phyloP scores from a whole-genome alignment of 2,888 invertebrate species.

The Calliopum simillimum region DNA sequence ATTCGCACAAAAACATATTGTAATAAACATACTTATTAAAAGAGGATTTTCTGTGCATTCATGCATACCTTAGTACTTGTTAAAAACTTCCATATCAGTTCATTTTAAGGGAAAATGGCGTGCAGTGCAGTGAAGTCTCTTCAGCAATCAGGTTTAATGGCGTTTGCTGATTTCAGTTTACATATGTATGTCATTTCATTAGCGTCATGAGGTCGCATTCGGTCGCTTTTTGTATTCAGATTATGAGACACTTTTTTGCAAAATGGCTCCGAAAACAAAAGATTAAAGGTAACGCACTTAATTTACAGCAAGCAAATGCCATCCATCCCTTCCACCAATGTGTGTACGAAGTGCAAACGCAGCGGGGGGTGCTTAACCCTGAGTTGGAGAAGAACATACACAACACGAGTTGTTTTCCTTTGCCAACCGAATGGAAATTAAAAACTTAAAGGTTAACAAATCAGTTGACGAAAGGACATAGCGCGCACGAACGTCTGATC shows the following conservation, averaged over 20 bases:
- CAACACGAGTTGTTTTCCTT: neutral
- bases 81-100: slow-evolving; percentile 27
- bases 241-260: slow-evolving; percentile 2
- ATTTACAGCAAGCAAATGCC: neutral
- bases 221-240: slow-evolving; percentile 14
- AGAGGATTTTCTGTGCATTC: too few species aligned
- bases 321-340: neutral
- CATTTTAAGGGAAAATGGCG: slow-evolving; percentile 18
- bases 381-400: neutral
- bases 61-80: neutral
- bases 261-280: slow-evolving; percentile 15
- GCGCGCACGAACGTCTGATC: slow-evolving; percentile 27
- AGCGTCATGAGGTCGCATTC: slow-evolving; percentile 6
- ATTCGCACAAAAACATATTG: too few species aligned
- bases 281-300: slow-evolving; percentile 9
- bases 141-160: too few species aligned
- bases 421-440: neutral
- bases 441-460: slow-evolving; percentile 53
- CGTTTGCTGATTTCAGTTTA: too few species aligned
- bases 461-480: slow-evolving; percentile 10
- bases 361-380: slow-evolving; percentile 23
- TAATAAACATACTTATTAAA: too few species aligned
- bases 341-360: neutral
- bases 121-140: neutral
- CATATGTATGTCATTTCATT: slow-evolving; percentile 8